Evolutionary conservation across 92 coral and sea anemone species (phyloP).

Genomic region (Plumapathes pennacea): DNA sequence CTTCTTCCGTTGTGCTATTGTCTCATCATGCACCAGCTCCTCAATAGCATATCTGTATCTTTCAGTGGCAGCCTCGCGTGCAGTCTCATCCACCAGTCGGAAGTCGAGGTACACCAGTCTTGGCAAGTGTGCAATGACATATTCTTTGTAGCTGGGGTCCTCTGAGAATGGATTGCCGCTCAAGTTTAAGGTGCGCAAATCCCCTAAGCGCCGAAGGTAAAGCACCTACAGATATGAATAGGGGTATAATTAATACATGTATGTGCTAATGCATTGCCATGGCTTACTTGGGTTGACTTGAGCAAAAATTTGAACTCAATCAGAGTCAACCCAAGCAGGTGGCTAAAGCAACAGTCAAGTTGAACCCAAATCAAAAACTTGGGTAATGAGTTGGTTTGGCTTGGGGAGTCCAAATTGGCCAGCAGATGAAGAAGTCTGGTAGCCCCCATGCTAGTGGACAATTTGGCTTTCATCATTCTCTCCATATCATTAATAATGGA

Average conservation of each 20-base stretch:
- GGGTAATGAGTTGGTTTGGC: no score
- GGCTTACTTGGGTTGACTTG: no score
- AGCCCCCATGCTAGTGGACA: no score
- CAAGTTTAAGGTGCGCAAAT: constrained; percentile 75
- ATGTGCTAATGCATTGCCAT: no score
- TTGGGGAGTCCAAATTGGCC: no score
- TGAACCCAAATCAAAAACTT: no score
- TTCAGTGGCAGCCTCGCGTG: constrained; percentile 93
- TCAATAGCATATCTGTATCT: constrained; percentile 94
- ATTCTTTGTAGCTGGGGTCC: constrained; percentile 89
- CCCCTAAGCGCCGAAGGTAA: constrained; percentile 77
- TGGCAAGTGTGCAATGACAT: constrained; percentile 91
- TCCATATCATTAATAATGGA: no score
- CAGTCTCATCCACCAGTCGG: constrained; percentile 84
- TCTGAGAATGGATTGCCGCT: constrained; percentile 97
- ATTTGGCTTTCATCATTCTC: no score
- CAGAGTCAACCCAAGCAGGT: no score
- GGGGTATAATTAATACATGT: background rate
- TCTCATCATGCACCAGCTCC: constrained; percentile 93
- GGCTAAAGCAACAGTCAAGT: no score
- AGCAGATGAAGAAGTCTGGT: no score
- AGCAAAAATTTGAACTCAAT: no score
- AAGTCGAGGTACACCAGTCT: constrained; percentile 92
- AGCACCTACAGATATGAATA: constrained; percentile 50
- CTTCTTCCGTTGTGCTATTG: constrained; percentile 72